Evolutionary conservation across 2,113 vertebrate species (phyloP).

Genomic region (Glareola pratincola): DNA sequence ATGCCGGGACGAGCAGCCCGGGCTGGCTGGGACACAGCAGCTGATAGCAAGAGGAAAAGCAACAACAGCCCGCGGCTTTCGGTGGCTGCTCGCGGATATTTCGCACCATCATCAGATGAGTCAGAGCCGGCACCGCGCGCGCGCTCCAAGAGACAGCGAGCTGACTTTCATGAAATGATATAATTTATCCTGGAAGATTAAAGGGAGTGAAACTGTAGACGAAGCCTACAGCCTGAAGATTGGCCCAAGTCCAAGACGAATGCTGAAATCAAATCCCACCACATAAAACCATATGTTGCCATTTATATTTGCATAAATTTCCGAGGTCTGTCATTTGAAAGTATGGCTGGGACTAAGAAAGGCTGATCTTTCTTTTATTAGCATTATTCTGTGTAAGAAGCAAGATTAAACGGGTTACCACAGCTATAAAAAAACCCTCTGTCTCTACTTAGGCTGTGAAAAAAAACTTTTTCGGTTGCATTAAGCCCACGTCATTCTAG

Average conservation of each 20-base stretch:
- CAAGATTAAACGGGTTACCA: not conserved
- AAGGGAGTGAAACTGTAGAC: not conserved
- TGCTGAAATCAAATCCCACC: slow-evolving; percentile 7
- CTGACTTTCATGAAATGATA: not conserved
- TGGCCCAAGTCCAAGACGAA: not conserved
- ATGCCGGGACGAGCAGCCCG: not conserved
- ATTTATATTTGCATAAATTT: not conserved
- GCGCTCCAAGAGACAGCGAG: not conserved
- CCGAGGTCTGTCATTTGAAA: not conserved
- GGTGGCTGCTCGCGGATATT: not conserved
- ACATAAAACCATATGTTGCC: not conserved
- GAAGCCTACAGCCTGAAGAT: not conserved
- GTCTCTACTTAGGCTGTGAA: not conserved
- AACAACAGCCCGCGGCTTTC: not conserved
- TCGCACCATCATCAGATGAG: not conserved
- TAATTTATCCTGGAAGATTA: not conserved
- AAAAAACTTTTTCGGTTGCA: not conserved
- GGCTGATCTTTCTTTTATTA: not conserved
- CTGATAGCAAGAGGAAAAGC: not conserved
- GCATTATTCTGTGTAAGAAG: not conserved
- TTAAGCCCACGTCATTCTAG: not conserved
- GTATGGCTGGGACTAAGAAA: not conserved
- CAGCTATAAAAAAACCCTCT: not conserved
- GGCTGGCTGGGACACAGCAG: not conserved
- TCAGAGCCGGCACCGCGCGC: not conserved